phyloP scores from a whole-genome alignment of 2,888 invertebrate species.

The Caenorhabditis plicata region DNA sequence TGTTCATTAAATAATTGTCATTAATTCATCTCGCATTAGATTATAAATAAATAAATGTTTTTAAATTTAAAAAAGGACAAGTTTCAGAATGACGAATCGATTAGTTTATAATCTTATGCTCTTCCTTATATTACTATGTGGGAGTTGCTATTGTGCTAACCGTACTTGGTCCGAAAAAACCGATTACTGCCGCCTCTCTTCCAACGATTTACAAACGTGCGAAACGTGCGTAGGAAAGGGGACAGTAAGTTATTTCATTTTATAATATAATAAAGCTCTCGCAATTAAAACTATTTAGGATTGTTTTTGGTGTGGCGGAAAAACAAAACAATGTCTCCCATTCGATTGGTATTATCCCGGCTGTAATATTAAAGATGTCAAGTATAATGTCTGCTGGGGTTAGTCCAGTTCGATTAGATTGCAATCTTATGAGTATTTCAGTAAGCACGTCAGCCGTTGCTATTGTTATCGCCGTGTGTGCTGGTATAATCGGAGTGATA shows the following conservation, averaged over 20 bases:
- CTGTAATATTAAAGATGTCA: conserved; percentile 45
- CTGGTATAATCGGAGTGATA: conserved; percentile 37
- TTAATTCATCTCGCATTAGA: too few species aligned
- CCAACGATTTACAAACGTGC: conserved; percentile 36
- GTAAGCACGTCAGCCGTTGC: conserved; percentile 48
- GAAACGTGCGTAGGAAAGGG: conserved; percentile 42
- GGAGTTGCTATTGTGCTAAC: background rate
- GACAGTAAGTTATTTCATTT: conserved; percentile 19
- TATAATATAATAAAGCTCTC: background rate
- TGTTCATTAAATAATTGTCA: too few species aligned
- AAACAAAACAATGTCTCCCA: conserved; percentile 36
- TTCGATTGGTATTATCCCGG: conserved; percentile 52
- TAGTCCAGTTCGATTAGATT: too few species aligned
- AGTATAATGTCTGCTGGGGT: conserved; percentile 50
- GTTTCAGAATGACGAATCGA: conserved; percentile 19
- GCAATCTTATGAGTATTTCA: too few species aligned
- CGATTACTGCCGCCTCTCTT: conserved; percentile 25
- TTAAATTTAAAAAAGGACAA: too few species aligned
- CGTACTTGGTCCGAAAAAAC: conserved; percentile 24
- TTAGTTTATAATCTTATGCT: too few species aligned
- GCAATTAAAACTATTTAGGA: conserved; percentile 7
- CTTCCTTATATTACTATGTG: conserved; percentile 2
- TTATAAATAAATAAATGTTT: too few species aligned
- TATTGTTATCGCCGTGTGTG: conserved; percentile 42
- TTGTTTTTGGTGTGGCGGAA: conserved; percentile 52